Percentiles rank a stretch among this genome's conserved stretches.
Evolutionary conservation across 2,888 invertebrate genomes (phyloP).

Genomic region (Euplagia quadripunctaria): DNA sequence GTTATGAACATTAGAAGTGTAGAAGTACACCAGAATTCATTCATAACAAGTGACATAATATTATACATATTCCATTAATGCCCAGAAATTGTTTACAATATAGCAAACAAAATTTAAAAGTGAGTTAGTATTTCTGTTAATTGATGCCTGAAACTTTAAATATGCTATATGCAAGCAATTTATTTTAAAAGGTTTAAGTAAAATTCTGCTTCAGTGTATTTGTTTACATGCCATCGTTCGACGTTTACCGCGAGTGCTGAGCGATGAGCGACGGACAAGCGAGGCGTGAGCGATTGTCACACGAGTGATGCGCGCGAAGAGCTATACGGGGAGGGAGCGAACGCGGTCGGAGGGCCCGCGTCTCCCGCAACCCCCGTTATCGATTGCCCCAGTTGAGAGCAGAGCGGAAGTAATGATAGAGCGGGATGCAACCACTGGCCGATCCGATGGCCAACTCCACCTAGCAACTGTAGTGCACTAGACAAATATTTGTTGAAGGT

Average conservation of each 20-base stretch:
- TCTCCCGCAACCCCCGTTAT: constrained; percentile 78
- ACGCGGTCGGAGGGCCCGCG: constrained; percentile 61
- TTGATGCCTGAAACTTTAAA: not conserved
- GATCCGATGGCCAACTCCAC: constrained; percentile 79
- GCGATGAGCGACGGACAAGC: constrained; percentile 60
- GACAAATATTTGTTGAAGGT: constrained; percentile 81
- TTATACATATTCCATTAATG: too few relatives aligned
- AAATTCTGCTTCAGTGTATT: constrained; percentile 26
- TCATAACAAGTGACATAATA: not conserved
- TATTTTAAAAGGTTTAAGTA: not conserved
- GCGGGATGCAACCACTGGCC: constrained; percentile 86
- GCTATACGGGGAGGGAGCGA: constrained; percentile 65
- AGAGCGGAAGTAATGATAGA: constrained; percentile 86
- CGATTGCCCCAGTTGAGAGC: constrained; percentile 90
- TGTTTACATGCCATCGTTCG: constrained; percentile 34
- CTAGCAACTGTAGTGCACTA: constrained; percentile 81
- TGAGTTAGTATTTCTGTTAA: not conserved
- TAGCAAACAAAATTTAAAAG: not conserved
- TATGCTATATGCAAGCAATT: not conserved
- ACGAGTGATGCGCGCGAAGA: constrained; percentile 82
- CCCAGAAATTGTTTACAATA: not conserved
- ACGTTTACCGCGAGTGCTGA: constrained; percentile 47
- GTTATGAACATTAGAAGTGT: not conserved
- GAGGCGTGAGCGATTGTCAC: constrained; percentile 81
- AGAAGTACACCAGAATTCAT: not conserved